Evolutionary conservation across 1,140 invertebrate species (phyloP).

Genomic region (Apocrypta bakeri): DNA sequence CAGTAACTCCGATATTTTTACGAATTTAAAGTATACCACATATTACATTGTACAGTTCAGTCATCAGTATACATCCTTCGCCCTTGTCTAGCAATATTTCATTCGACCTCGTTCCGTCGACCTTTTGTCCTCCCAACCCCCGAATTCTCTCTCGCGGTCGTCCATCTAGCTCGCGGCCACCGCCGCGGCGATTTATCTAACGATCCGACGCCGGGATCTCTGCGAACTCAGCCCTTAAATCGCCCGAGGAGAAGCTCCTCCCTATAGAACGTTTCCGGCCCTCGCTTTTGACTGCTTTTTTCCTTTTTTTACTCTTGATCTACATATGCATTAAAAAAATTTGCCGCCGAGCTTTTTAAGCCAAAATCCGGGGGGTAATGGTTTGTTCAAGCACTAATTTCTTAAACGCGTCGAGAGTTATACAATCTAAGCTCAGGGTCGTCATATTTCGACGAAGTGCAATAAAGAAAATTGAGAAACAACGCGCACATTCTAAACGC

Average conservation of each 20-base stretch:
- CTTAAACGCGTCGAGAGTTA: too few relatives aligned
- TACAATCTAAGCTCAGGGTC: too few relatives aligned
- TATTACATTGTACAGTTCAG: background rate
- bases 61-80: background rate
- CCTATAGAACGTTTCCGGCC: background rate
- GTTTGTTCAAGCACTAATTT: too few relatives aligned
- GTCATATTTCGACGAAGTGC: background rate
- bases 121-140: background rate
- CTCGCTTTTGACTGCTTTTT: background rate
- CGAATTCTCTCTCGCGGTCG: background rate
- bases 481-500: background rate
- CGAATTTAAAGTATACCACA: background rate
- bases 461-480: background rate
- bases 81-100: background rate
- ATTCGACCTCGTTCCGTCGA: background rate
- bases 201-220: slow-evolving; percentile 18
- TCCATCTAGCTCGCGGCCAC: slow-evolving; percentile 10
- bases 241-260: background rate
- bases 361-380: too few relatives aligned
- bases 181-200: slow-evolving; percentile 31
- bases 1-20: too few relatives aligned
- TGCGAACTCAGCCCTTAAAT: slow-evolving; percentile 7
- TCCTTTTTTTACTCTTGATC: background rate
- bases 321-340: slow-evolving; percentile 27
- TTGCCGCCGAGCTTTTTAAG: background rate